Percentiles rank a stretch among this genome's conserved stretches.
Conservation (phyloP, 2,797 vertebrate genomes). For the Poeciliopsis turneri region DNA sequence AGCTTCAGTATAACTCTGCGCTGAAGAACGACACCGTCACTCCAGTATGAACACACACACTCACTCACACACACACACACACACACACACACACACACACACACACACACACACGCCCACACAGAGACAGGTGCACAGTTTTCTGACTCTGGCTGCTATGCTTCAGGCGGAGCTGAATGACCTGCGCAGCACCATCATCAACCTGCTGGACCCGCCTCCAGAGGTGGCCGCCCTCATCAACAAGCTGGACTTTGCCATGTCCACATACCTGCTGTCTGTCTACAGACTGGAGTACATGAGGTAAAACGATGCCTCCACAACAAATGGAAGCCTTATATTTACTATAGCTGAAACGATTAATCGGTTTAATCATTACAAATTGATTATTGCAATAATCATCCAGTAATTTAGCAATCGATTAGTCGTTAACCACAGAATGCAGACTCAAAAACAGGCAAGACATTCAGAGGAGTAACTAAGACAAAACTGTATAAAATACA, state of each 20-base stretch:
- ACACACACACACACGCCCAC: neutral
- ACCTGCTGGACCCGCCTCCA: conserved; percentile 90
- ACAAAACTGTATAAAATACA: no score
- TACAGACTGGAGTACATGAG: conserved; percentile 98
- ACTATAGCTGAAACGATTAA: no score
- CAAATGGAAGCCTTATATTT: neutral
- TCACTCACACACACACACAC: neutral
- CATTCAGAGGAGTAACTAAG: no score
- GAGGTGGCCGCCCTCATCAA: conserved; percentile 93
- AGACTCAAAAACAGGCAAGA: no score
- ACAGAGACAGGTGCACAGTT: neutral
- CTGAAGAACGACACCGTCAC: conserved; percentile 97
- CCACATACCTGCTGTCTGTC: conserved; percentile 95
- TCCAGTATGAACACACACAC: conserved; percentile 75
- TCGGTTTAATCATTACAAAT: no score
- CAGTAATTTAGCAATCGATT: no score
- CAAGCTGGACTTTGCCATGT: conserved; percentile 98
- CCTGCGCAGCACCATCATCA: conserved; percentile 92
- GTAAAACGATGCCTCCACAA: neutral
- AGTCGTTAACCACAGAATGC: no score
- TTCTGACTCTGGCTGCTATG: neutral
- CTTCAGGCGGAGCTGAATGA: conserved; percentile 91
- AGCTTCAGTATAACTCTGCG: conserved; percentile 96
- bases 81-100: neutral
- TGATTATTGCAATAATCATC: no score